Percentiles rank a stretch among this genome's conserved stretches.
These are phyloP conservation scores for Cercocebus atys DNA, from an alignment of 2,113 vertebrate genomes.

Conservation along the genomic window DNA sequence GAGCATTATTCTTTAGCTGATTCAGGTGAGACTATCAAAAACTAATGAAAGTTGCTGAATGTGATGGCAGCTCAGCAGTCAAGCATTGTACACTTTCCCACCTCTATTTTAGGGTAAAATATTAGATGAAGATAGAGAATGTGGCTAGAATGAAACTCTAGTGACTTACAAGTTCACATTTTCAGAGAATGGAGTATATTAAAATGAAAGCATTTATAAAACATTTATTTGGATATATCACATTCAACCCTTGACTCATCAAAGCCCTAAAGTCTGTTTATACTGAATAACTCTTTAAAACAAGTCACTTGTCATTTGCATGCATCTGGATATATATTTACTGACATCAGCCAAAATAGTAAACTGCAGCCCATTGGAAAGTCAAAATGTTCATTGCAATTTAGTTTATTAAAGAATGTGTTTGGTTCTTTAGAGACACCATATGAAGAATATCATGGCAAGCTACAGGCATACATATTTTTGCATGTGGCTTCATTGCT, in stretches of 20 bases:
- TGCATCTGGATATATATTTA: conserved; percentile 12
- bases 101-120: conserved; percentile 46
- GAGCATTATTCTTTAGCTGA: neutral
- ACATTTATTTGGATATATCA: conserved; percentile 51
- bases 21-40: neutral
- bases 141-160: neutral
- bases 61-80: neutral
- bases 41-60: neutral
- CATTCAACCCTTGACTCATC: conserved; percentile 46
- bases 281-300: conserved; percentile 33
- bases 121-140: conserved; percentile 21
- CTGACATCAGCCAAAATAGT: conserved; percentile 40
- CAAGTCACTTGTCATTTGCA: conserved; percentile 45
- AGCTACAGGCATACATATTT: conserved; percentile 18
- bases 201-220: conserved; percentile 62
- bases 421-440: conserved; percentile 45
- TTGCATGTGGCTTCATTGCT: neutral
- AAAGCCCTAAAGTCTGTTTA: conserved; percentile 53
- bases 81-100: neutral
- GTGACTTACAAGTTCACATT: neutral
- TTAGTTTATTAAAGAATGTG: conserved; percentile 45
- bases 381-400: conserved; percentile 24
- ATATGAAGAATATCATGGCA: neutral
- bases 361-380: conserved; percentile 40
- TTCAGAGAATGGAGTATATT: conserved; percentile 31